Conservation (phyloP, 35 echinoderm and acorn worm species). For the Acanthaster planci region DNA sequence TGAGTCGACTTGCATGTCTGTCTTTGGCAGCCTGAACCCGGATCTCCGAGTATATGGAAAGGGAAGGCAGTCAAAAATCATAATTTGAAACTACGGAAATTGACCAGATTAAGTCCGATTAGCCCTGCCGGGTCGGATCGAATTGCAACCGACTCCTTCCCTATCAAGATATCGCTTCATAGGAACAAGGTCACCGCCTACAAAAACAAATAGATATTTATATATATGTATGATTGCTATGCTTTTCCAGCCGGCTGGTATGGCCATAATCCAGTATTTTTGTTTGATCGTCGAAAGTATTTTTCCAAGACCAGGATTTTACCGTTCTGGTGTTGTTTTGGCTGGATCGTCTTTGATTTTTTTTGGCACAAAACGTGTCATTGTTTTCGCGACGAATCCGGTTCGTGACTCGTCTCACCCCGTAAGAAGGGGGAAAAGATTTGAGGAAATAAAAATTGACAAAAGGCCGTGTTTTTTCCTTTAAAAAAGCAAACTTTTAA, state of each 20-base stretch:
- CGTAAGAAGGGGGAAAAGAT: too few species aligned
- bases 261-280: neutral
- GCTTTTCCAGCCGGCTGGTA: neutral
- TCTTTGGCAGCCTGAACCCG: neutral
- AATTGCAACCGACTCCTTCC: neutral
- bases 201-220: neutral
- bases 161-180: neutral
- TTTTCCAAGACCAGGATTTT: too few species aligned
- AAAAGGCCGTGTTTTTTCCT: too few species aligned
- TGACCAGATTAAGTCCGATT: neutral
- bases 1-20: too few species aligned
- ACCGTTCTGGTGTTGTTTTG: too few species aligned
- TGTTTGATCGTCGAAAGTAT: too few species aligned
- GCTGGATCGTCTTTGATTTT: too few species aligned
- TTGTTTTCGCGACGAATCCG: too few species aligned
- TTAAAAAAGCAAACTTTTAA: too few species aligned
- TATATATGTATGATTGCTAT: neutral
- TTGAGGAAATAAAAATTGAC: too few species aligned
- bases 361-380: too few species aligned
- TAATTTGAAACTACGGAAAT: conserved; percentile 20
- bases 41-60: conserved; percentile 12
- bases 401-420: too few species aligned
- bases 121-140: neutral
- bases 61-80: conserved; percentile 1
- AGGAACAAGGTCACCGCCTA: neutral